Evolutionary conservation across 2,113 vertebrate species (phyloP).

Genomic region (Petroica traversi): DNA sequence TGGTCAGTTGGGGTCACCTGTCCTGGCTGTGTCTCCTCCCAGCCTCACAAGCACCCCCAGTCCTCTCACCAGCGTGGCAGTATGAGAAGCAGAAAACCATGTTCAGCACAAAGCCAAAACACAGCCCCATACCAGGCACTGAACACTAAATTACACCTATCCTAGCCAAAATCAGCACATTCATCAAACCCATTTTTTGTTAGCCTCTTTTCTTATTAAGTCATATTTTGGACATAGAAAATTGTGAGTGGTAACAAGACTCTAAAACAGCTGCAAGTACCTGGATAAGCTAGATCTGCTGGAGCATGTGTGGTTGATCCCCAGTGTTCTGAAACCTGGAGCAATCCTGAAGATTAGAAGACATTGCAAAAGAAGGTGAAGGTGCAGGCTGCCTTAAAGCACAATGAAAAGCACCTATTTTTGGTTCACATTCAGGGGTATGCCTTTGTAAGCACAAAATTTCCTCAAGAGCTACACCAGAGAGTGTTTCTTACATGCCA

Average conservation of each 20-base stretch:
- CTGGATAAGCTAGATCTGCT: background rate
- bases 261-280: background rate
- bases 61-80: rapidly evolving
- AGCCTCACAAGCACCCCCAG: rapidly evolving
- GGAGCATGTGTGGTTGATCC: background rate
- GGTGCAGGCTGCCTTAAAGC: background rate
- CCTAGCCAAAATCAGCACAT: background rate
- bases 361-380: background rate
- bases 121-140: background rate
- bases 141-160: background rate
- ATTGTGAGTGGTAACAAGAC: background rate
- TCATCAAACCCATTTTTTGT: background rate
- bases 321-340: background rate
- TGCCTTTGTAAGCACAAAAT: background rate
- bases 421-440: background rate
- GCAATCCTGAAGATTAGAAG: background rate
- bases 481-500: background rate
- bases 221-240: background rate
- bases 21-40: background rate
- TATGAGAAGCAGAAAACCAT: background rate
- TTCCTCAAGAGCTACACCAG: background rate
- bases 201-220: background rate
- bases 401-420: background rate
- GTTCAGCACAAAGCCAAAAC: background rate
- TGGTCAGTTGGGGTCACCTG: background rate